Evolutionary conservation across 2,113 vertebrate genomes (phyloP), one percentile per base, ranked within the genome.

Genomic region (Loxodonta africana): DNA sequence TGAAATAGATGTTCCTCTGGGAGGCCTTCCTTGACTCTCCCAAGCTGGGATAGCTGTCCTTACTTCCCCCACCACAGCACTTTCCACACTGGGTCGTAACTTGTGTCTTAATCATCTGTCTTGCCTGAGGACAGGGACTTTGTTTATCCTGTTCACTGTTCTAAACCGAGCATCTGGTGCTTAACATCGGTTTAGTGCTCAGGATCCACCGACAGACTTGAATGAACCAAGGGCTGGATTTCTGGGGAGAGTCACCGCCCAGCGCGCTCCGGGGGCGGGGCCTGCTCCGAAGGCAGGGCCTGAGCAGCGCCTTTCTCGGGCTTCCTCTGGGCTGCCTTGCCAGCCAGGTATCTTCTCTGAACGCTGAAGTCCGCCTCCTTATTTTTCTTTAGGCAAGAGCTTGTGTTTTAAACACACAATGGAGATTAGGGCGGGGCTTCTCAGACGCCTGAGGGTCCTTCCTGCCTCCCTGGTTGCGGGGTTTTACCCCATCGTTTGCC

Each of bases 1-100:
- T 73, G 83, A 71, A 77, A 91, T 11, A 20, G 12, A 15, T 89
- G 73, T 81, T 33, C 25, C 2, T 71, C 23, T 62, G 57, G 57
- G 37, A 44, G n/a, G 46, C 8, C 11, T 83, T 87, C 53, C 46
- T 95, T 88, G 44, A 94, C 23, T 17, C 20, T 74, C 57, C 78
- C 65, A 82, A 67, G 73, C 25, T 20, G 30, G 30, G 53, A 88
- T 57, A 44, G 17, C 12, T 65, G 67, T 28, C 37, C 41, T 90
- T 44, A 57, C 53, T 91, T 71, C 6, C 51, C 10, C 10, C 44
- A 18, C 57, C 44, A 44, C 37, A 74, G 33, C 67, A 67, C 60
- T 89, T 94, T 67, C 33, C 26, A 94, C 25, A 17, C 11, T 65
- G 57, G 30, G 37, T 80, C 92, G 63, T 62, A 94, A 84, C 73